Evolutionary conservation across 2,113 vertebrate species (phyloP).

Genomic region (Macroglossus sobrinus): DNA sequence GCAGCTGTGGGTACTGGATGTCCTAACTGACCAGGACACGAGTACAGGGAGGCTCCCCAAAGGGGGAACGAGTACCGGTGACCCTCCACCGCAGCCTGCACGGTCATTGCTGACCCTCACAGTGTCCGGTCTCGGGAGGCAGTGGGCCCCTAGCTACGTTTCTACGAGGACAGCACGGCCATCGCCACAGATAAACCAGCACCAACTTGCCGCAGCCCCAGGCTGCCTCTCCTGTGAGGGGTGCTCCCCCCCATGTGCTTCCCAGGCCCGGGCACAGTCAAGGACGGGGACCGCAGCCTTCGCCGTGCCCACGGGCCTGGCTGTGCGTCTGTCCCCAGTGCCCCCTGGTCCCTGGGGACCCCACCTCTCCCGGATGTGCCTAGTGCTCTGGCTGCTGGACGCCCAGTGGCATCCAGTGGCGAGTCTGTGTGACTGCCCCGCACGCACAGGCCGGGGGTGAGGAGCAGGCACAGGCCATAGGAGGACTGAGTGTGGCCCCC

Average conservation of each 20-base stretch:
- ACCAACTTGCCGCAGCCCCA: too few species aligned
- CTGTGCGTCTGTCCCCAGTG: background rate
- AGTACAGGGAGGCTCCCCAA: background rate
- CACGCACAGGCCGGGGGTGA: too few species aligned
- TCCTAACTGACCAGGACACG: background rate
- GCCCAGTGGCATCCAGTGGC: background rate
- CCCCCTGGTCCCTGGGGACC: background rate
- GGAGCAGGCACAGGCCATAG: background rate
- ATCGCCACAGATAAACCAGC: fast-evolving
- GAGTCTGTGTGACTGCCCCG: background rate
- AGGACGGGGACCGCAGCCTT: background rate
- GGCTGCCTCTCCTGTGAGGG: background rate
- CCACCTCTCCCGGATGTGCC: too few species aligned
- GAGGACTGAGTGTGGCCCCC: fast-evolving
- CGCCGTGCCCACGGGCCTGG: background rate
- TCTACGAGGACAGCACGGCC: background rate
- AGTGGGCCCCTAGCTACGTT: background rate
- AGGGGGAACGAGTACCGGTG: fast-evolving
- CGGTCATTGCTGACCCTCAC: background rate
- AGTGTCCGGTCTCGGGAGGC: background rate
- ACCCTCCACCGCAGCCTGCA: background rate
- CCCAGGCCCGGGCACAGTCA: fast-evolving
- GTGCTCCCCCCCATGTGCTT: fast-evolving
- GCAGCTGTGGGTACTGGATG: fast-evolving
- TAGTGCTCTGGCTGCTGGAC: fast-evolving